Conservation (phyloP, 2,113 vertebrate genomes). For the Chloropsis cyanopogon region DNA sequence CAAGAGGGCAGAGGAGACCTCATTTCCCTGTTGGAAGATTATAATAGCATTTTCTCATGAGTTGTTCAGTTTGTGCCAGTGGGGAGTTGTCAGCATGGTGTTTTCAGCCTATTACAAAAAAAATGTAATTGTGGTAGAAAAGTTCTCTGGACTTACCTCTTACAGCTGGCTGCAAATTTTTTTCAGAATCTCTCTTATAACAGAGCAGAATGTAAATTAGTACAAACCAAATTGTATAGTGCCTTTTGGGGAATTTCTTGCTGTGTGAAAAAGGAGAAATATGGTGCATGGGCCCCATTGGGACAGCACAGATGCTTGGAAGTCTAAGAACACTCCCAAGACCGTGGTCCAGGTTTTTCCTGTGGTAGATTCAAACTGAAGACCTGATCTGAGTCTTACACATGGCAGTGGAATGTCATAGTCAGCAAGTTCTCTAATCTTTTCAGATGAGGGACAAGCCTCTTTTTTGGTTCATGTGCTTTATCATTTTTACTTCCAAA, state of each 20-base stretch:
- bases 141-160: background rate
- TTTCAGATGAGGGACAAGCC: background rate
- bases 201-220: background rate
- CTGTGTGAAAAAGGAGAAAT: background rate
- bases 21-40: background rate
- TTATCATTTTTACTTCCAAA: background rate
- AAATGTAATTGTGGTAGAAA: background rate
- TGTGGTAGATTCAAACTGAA: background rate
- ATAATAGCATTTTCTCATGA: background rate
- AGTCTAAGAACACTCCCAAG: background rate
- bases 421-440: background rate
- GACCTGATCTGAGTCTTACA: background rate
- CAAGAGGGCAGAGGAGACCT: background rate
- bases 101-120: background rate
- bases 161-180: background rate
- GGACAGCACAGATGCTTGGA: background rate
- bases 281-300: background rate
- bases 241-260: background rate
- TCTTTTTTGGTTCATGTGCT: background rate
- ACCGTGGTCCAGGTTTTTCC: background rate
- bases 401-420: background rate
- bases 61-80: background rate
- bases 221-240: background rate
- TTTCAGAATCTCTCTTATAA: background rate
- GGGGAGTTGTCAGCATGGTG: accelerated